Base-by-base conservation (phyloP, 2,888 invertebrate species). In the Neria commutata region DNA sequence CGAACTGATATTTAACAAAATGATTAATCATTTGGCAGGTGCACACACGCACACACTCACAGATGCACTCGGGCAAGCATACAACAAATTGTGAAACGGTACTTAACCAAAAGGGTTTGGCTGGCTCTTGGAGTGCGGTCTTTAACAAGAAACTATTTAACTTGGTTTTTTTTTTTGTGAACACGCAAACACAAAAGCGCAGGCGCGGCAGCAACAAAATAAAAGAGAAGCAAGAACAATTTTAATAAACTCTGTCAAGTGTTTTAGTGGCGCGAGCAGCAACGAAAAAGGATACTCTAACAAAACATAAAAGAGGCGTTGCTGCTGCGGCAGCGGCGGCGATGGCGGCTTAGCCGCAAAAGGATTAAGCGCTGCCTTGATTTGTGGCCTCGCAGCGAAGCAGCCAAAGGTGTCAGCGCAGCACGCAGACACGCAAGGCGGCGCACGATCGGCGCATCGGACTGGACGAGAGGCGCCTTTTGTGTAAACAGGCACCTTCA, bases 21-120 rank as follows among this genome's bases (percentile, higher is more conserved):
- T 76, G 77, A 77, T 77, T 77, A 77, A 77, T 77, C 75, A 77
- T 77, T 75, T 76, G 76, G 77, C 77, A 77, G 77, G 77, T 77
- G 77, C 68, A 61, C 47, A 47, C 47, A 25, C 26, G 48, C 21
- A 33, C 26, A 11, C 16, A 50, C 17, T 33, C 29, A 42, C 11
- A n/a, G 5, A 42, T n/a, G 66, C 65, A 66, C 60, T 63, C 63
- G 56, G 46, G 26, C 21, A 24, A 34, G 46, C 46, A 33, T 11
- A 19, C 49, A 52, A 25, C 57, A 54, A 29, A 49, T 45, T 4
- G 6, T 53, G 11, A 60, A 67, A 69, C 70, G 69, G 72, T 70
- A 70, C 64, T 63, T 60, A 47, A 54, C 33, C 52, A 64, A 60
- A 63, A 67, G 68, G 68, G 68, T 68, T 17, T 53, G 56, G 16